Base-by-base conservation (phyloP, 2,888 invertebrate species). In the Drosophila quinaria region DNA sequence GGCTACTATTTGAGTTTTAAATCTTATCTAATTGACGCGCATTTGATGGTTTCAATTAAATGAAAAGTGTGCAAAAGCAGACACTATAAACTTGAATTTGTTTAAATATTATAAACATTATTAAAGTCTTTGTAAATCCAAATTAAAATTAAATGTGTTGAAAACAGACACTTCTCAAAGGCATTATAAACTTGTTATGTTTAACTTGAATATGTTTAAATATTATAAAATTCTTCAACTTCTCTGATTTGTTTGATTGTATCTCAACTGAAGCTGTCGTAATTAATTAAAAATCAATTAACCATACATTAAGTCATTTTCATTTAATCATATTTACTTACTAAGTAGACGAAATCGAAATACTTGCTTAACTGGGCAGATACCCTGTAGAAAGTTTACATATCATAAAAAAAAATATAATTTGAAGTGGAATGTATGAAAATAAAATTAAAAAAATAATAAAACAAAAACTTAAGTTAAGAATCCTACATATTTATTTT, bases 11-110 rank as follows among this genome's bases (percentile, higher is more conserved):
- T 56, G 46, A 49, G 47, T 10, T 49, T 6, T 37, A 19, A 35
- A 22, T 62, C 41, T 74, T 74, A 78, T 75, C 80, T 63, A 49
- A 74, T 74, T 75, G 75, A 78, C 79, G 75, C 17, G 55, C 35
- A 39, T 59, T 59, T 51, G 33, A 39, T 19, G 25, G 17, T 15
- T 39, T 13, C 35, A 41, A 44, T 19, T 49, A 19, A 47, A 17
- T 25, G n/a, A 4, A 47, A 47, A 22, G 31, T 29, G 33, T 5
- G 15, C 6, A 25, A 41, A 39, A 17, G n/a, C 31, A 59, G 11
- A 51, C 46, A 19, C 8, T 13, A 33, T 41, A 41, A 42, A 42
- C 33, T 8, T 15, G 35, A 13, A 25, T 46, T n/a, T 44, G 19
- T 15, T 37, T 29, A 35, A 8, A 22, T 41, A 1, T 42, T 49